phyloP scores from a whole-genome alignment of 1,140 invertebrate genomes.

The Coptotermes formosanus region DNA sequence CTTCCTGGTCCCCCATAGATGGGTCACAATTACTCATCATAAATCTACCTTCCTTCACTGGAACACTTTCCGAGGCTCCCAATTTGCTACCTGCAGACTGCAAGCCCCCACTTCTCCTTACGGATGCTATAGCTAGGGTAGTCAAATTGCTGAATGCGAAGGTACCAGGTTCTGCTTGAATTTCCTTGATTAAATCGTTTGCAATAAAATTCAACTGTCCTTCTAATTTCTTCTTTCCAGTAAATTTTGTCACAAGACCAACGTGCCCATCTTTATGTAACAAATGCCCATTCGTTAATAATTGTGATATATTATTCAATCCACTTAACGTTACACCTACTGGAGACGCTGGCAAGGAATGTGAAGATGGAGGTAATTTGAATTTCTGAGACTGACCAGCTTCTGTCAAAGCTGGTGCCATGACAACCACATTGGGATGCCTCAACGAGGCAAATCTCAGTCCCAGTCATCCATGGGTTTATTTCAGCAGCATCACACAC shows the following conservation, averaged over 20 bases:
- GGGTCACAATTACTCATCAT: constrained; percentile 51
- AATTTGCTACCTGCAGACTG: not conserved
- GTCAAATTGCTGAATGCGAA: constrained; percentile 32
- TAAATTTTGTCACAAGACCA: not conserved
- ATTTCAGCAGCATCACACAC: not conserved
- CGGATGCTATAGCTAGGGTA: constrained; percentile 33
- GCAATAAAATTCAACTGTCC: not conserved
- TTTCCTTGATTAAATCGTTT: constrained; percentile 14
- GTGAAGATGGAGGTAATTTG: constrained; percentile 45
- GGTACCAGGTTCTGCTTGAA: constrained; percentile 6
- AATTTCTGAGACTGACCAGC: constrained; percentile 60
- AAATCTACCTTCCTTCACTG: constrained; percentile 38
- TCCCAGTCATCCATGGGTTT: constrained; percentile 44
- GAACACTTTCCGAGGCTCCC: not conserved
- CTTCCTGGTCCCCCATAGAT: constrained; percentile 64
- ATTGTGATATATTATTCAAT: constrained; percentile 31
- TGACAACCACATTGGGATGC: constrained; percentile 64
- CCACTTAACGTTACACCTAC: constrained; percentile 33
- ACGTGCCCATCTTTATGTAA: constrained; percentile 20
- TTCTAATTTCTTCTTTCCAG: not conserved
- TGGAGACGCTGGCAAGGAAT: constrained; percentile 36
- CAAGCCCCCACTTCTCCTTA: not conserved
- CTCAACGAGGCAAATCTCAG: constrained; percentile 42
- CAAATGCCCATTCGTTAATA: constrained; percentile 30
- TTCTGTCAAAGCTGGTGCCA: constrained; percentile 72